Conservation (phyloP, 2,888 invertebrate genomes). For the Clepsis dumicolana region DNA sequence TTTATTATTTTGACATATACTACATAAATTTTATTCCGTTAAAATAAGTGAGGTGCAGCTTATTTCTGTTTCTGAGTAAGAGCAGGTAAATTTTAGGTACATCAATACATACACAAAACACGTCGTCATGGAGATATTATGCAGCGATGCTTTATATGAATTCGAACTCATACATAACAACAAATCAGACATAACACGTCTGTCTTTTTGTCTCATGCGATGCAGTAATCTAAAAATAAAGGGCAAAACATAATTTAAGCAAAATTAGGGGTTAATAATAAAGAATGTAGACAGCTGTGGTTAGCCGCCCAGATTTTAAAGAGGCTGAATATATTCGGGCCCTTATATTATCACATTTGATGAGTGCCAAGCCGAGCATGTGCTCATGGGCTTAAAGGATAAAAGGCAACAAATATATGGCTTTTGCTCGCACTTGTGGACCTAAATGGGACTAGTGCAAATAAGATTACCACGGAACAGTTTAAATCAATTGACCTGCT, state of each 20-base stretch:
- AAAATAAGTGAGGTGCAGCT: too few species aligned
- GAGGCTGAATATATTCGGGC: constrained; percentile 6
- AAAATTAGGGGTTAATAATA: constrained; percentile 15
- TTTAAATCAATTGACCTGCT: too few species aligned
- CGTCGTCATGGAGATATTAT: too few species aligned
- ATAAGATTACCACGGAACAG: too few species aligned
- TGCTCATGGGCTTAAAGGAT: constrained; percentile 1
- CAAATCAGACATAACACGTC: not conserved
- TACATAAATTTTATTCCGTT: too few species aligned
- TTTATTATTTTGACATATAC: too few species aligned
- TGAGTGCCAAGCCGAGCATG: constrained; percentile 1
- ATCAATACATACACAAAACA: too few species aligned
- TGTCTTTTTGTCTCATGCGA: not conserved
- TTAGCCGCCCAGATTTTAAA: not conserved
- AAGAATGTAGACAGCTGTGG: constrained; percentile 13
- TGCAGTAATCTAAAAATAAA: not conserved
- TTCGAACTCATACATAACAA: not conserved
- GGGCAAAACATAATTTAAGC: not conserved
- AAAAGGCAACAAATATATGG: not conserved
- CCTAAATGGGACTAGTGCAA: too few species aligned
- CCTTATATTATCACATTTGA: constrained; percentile 5
- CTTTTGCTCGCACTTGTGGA: not conserved
- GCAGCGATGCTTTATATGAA: too few species aligned
- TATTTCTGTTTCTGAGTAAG: too few species aligned
- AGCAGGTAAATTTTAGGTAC: too few species aligned